Percentiles rank a stretch among this genome's conserved stretches.
These are phyloP conservation scores for Dusona sp. DNA, from an alignment of 2,888 invertebrate species.

Conservation along the genomic window DNA sequence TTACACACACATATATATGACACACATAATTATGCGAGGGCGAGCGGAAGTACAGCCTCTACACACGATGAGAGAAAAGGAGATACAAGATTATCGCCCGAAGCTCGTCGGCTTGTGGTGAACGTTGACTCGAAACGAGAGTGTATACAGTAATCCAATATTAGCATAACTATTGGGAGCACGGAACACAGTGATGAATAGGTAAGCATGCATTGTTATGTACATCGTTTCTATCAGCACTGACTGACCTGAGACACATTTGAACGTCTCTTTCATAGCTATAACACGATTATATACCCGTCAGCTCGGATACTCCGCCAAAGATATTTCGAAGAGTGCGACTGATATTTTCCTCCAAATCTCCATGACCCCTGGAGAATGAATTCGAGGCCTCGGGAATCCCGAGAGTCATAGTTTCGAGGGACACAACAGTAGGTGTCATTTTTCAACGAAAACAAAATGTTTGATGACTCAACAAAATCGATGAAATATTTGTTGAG, in stretches of 20 bases:
- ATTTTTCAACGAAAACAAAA: not conserved
- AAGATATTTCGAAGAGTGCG: conserved; percentile 7
- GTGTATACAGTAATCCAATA: conserved; percentile 39
- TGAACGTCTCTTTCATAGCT: not conserved
- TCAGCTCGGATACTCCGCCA: not conserved
- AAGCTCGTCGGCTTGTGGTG: conserved; percentile 61
- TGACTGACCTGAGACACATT: not conserved
- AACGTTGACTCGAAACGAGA: conserved; percentile 48
- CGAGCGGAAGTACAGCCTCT: conserved; percentile 60
- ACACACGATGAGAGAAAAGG: conserved; percentile 36
- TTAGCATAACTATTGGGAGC: conserved; percentile 30
- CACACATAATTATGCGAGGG: conserved; percentile 34
- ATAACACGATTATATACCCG: not conserved
- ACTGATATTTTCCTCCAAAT: not conserved
- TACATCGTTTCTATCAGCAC: not conserved
- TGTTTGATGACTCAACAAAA: not conserved
- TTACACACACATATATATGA: not conserved
- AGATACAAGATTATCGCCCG: conserved; percentile 63
- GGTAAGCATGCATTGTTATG: not conserved
- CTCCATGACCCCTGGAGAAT: not conserved
- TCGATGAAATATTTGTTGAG: no score
- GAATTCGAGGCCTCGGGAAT: not conserved
- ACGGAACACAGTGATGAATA: conserved; percentile 1
- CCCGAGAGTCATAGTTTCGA: not conserved
- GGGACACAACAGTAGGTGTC: not conserved